A percentile compares a stretch with the other conserved stretches of the same genome.
These are phyloP conservation scores for Oreonectes daqikongensis DNA, from an alignment of 2,797 vertebrate species.

Conservation along the genomic window DNA sequence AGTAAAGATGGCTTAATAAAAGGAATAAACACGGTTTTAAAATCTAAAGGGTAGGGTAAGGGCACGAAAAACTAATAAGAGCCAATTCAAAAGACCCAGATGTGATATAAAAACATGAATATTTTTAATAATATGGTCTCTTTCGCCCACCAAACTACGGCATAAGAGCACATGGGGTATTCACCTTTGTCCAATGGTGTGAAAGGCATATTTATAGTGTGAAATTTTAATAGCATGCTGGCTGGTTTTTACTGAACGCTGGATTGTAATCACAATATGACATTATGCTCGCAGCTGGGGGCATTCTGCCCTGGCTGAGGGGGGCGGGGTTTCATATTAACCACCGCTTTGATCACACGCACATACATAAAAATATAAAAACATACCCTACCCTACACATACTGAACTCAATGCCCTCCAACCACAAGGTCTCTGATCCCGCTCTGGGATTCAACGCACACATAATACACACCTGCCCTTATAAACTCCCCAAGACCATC, in stretches of 20 bases:
- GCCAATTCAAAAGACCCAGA: not conserved
- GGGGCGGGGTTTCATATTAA: not conserved
- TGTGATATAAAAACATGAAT: not conserved
- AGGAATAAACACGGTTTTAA: not conserved
- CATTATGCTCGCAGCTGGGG: not conserved
- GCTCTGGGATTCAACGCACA: slow-evolving; percentile 3
- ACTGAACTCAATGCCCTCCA: slow-evolving; percentile 37
- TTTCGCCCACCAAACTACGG: not conserved
- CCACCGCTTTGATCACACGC: slow-evolving; percentile 30
- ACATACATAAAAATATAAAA: not conserved
- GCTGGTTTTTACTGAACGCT: not conserved
- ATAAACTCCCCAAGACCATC: slow-evolving; percentile 17
- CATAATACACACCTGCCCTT: slow-evolving; percentile 7
- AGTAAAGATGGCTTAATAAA: not conserved
- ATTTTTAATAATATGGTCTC: not conserved
- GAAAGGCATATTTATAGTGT: not conserved
- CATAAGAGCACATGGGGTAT: not conserved
- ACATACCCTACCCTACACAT: not conserved
- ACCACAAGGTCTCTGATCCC: slow-evolving; percentile 28
- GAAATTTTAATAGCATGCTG: not conserved
- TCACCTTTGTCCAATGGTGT: not conserved
- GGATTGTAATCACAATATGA: slow-evolving; percentile 1
- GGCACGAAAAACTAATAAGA: not conserved
- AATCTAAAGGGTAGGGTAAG: not conserved
- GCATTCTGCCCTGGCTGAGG: not conserved